A percentile compares a stretch with the other conserved stretches of the same genome.
phyloP scores from a whole-genome alignment of 37 sponge, comb jelly and placozoan species.

The Tethya wilhelma region DNA sequence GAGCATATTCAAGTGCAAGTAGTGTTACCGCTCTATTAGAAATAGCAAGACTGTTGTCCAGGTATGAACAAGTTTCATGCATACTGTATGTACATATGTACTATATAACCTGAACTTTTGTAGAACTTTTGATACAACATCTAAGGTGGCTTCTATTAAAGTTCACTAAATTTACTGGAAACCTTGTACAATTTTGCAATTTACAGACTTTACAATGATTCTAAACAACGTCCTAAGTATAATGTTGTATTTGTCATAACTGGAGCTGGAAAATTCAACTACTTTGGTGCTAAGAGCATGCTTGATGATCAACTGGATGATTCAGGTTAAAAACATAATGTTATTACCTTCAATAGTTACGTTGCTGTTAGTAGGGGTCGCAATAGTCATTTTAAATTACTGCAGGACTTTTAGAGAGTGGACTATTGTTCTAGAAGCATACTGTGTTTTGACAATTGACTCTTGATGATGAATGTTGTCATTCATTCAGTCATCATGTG shows the following conservation, averaged over 20 bases:
- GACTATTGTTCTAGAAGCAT: too few relatives aligned
- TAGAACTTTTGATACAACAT: neutral
- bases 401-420: neutral
- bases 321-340: slow-evolving; percentile 18
- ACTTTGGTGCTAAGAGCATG: slow-evolving; percentile 84
- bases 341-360: neutral
- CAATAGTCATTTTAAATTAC: neutral
- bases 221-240: slow-evolving; percentile 55
- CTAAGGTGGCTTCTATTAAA: neutral
- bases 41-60: slow-evolving; percentile 84
- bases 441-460: too few relatives aligned
- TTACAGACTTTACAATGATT: slow-evolving; percentile 63
- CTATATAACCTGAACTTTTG: neutral
- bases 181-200: neutral
- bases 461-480: too few relatives aligned
- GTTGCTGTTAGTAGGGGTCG: neutral
- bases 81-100: neutral
- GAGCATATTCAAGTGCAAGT: slow-evolving; percentile 86
- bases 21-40: slow-evolving; percentile 89
- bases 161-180: neutral
- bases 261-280: slow-evolving; percentile 90
- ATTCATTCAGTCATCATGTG: too few relatives aligned
- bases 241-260: slow-evolving; percentile 85
- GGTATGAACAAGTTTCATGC: slow-evolving; percentile 48
- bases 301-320: slow-evolving; percentile 75